Conservation (phyloP, 2,113 vertebrate species). For the Octodon degus region DNA sequence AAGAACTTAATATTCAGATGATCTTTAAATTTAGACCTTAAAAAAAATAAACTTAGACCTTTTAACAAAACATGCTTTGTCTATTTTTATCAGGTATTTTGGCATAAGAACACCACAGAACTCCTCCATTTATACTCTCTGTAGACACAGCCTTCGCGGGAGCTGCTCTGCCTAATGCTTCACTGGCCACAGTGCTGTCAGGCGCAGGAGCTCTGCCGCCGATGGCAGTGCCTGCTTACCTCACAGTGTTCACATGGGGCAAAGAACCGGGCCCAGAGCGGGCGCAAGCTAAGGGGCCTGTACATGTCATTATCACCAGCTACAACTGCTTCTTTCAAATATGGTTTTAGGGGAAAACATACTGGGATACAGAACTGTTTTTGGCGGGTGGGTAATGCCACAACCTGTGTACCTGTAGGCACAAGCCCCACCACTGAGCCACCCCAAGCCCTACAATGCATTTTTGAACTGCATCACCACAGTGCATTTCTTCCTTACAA, state of each 20-base stretch:
- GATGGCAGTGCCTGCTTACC: neutral
- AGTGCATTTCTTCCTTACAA: neutral
- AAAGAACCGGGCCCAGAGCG: neutral
- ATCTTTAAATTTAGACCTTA: neutral
- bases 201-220: neutral
- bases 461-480: neutral
- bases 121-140: slow-evolving; percentile 47
- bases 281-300: neutral
- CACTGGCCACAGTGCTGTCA: neutral
- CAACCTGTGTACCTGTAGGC: fast-evolving
- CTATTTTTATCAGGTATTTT: slow-evolving; percentile 58
- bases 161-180: neutral
- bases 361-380: neutral
- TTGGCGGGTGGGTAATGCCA: too few relatives aligned
- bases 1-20: slow-evolving; percentile 42
- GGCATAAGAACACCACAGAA: slow-evolving; percentile 4
- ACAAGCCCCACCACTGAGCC: neutral
- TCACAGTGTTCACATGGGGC: neutral
- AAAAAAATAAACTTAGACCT: slow-evolving; percentile 27
- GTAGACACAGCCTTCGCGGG: neutral
- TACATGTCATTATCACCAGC: neutral
- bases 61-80: slow-evolving; percentile 17
- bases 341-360: neutral
- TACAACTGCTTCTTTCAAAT: neutral
- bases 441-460: neutral